Evolutionary conservation across 2,113 vertebrate genomes (phyloP).

Genomic region (Calidris pugnax): DNA sequence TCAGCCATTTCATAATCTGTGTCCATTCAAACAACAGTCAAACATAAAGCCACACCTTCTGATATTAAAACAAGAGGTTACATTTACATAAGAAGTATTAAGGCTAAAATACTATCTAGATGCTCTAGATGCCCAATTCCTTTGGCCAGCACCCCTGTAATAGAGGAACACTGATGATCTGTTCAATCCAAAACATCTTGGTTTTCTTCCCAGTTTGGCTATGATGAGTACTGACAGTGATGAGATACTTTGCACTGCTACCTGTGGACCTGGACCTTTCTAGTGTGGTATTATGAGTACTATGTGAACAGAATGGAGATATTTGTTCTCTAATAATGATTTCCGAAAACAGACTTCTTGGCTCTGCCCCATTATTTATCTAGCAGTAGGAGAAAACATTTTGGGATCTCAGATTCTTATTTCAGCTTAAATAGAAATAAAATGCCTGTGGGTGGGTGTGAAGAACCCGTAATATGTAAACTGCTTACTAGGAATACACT

Average conservation of each 20-base stretch:
- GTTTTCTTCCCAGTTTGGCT: not conserved
- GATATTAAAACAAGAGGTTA: not conserved
- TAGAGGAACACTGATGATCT: not conserved
- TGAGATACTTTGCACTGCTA: not conserved
- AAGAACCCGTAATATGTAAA: not conserved
- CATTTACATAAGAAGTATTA: not conserved
- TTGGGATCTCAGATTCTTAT: not conserved
- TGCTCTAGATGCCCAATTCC: not conserved
- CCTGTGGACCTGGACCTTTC: not conserved
- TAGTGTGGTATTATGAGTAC: not conserved
- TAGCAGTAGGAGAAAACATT: not conserved
- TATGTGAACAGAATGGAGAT: not conserved
- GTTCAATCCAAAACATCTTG: not conserved
- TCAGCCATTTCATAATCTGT: not conserved
- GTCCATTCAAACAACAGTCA: not conserved
- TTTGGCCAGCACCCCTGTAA: not conserved
- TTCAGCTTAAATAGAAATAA: not conserved
- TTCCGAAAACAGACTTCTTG: not conserved
- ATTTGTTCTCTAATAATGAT: not conserved
- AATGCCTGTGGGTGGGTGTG: not conserved
- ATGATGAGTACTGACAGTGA: fast-evolving
- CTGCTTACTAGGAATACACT: not conserved
- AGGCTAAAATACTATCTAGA: not conserved
- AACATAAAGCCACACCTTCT: not conserved
- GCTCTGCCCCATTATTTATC: not conserved